Evolutionary conservation across 2,888 invertebrate genomes (phyloP).

Genomic region (Sarcophaga variegata): DNA sequence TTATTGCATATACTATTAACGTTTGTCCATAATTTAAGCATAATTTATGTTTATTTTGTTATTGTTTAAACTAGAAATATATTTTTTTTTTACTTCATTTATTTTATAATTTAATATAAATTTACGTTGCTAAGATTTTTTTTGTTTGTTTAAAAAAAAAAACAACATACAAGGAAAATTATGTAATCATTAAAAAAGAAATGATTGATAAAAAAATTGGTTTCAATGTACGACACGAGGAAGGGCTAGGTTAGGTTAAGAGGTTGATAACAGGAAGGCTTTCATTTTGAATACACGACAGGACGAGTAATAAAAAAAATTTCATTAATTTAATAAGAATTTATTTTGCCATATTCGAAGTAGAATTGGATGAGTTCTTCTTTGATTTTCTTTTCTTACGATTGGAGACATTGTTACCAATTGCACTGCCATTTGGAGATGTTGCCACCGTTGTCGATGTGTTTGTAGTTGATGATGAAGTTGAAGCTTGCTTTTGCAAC

Average conservation of each 20-base stretch:
- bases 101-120: constrained; percentile 64
- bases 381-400: constrained; percentile 79
- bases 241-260: constrained; percentile 5
- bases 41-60: constrained; percentile 47
- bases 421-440: constrained; percentile 56
- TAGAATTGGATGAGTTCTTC: constrained; percentile 71
- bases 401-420: constrained; percentile 70
- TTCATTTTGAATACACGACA: constrained; percentile 15
- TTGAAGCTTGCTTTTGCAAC: constrained; percentile 54
- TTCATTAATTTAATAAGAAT: neutral
- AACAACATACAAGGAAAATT: constrained; percentile 47
- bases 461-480: constrained; percentile 42
- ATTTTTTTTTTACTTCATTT: constrained; percentile 44
- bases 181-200: constrained; percentile 21
- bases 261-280: constrained; percentile 14
- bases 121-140: constrained; percentile 63
- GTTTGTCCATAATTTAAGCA: constrained; percentile 56
- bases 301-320: constrained; percentile 30
- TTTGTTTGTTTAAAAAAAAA: constrained; percentile 41
- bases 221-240: constrained; percentile 4
- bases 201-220: constrained; percentile 18
- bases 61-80: constrained; percentile 60
- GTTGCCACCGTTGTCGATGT: constrained; percentile 23
- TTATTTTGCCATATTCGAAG: constrained; percentile 63
- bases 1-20: constrained; percentile 22